These are phyloP conservation scores for Campylorhamphus procurvoides DNA, from an alignment of 2,113 vertebrate genomes.

Conservation along the genomic window DNA sequence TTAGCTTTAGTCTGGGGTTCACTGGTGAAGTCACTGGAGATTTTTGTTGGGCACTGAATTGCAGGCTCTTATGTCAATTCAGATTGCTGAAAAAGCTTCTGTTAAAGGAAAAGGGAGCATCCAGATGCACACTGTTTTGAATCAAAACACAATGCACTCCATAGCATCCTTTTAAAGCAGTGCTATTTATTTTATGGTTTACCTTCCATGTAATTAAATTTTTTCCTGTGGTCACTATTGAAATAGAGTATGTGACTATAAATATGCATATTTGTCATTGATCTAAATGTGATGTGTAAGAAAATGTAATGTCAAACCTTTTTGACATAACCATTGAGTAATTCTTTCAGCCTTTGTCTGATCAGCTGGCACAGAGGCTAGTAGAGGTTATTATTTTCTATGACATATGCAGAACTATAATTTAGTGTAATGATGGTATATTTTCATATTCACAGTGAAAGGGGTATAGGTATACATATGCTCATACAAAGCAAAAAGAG, in stretches of 20 bases:
- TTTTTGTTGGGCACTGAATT: not conserved
- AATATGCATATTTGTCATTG: not conserved
- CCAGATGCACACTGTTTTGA: not conserved
- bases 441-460: constrained; percentile 21
- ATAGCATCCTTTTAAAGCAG: not conserved
- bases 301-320: not conserved
- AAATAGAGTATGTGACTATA: not conserved
- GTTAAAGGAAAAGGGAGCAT: not conserved
- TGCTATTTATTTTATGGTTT: not conserved
- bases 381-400: constrained; percentile 30
- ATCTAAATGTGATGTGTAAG: not conserved
- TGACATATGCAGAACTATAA: constrained; percentile 20
- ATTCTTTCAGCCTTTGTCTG: constrained; percentile 38
- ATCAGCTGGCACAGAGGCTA: not conserved
- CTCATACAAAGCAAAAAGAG: not conserved
- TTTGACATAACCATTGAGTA: not conserved
- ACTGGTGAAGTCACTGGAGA: not conserved
- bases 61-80: not conserved
- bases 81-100: not conserved
- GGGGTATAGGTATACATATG: not conserved
- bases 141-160: not conserved
- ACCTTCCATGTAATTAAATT: not conserved
- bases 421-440: constrained; percentile 39
- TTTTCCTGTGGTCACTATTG: constrained; percentile 11
- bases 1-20: not conserved